A percentile compares a stretch with the other conserved stretches of the same genome.
These are phyloP conservation scores for Myotis planiceps DNA, from an alignment of 2,797 vertebrate genomes.

Conservation along the genomic window DNA sequence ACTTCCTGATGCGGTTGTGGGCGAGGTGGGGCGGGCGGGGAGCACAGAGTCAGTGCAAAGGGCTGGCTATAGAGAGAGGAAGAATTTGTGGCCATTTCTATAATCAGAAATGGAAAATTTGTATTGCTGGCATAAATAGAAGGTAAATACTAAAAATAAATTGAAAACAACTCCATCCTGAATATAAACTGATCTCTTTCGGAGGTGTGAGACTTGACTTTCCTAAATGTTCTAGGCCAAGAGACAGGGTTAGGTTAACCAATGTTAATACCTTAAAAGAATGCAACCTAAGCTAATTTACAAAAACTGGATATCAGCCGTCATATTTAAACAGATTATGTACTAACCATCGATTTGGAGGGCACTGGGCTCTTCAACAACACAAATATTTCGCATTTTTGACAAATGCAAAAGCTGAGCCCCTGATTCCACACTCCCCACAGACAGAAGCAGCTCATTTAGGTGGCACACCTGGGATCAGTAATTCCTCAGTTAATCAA, in stretches of 20 bases:
- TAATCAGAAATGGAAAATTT: not conserved
- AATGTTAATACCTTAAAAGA: not conserved
- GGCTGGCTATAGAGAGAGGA: not conserved
- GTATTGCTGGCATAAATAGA: not conserved
- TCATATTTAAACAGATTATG: not conserved
- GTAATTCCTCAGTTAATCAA: not conserved
- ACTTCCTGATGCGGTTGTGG: not conserved
- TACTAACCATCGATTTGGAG: not conserved
- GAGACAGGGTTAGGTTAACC: not conserved
- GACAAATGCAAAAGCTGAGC: not conserved
- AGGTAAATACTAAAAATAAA: not conserved
- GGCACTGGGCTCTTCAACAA: not conserved
- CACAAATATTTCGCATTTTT: not conserved
- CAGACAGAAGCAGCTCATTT: not conserved
- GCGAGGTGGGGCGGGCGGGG: accelerated
- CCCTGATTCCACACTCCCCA: not conserved
- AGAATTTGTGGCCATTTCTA: not conserved
- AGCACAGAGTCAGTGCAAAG: not conserved
- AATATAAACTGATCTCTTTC: not conserved
- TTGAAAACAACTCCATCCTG: not conserved
- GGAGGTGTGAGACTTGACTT: not conserved
- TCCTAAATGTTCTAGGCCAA: constrained; percentile 2
- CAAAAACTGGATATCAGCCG: not conserved
- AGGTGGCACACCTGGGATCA: not conserved
- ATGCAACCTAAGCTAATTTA: not conserved